Percentiles rank a stretch among this genome's conserved stretches.
These are phyloP conservation scores for Erinaceus europaeus DNA, from an alignment of 2,113 vertebrate species.

Conservation along the genomic window DNA sequence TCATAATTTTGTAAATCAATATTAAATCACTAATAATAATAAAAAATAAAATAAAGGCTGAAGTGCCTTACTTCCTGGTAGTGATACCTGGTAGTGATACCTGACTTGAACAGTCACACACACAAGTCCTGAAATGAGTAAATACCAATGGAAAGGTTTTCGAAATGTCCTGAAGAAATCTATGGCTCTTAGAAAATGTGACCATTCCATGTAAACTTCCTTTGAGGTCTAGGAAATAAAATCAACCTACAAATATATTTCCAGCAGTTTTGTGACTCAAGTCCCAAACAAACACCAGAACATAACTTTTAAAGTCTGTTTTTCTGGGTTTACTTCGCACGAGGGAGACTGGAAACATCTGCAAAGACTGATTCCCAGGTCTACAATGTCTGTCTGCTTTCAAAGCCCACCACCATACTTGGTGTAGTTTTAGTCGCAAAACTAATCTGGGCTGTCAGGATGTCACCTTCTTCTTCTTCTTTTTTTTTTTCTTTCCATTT, in stretches of 20 bases:
- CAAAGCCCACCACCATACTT: slow-evolving; percentile 34
- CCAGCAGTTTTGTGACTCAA: slow-evolving; percentile 31
- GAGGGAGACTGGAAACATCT: neutral
- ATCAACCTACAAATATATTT: slow-evolving; percentile 37
- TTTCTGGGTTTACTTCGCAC: slow-evolving; percentile 27
- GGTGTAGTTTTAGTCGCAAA: neutral
- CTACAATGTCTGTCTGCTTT: slow-evolving; percentile 15
- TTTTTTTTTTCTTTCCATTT: slow-evolving; percentile 61
- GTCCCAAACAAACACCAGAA: slow-evolving; percentile 31
- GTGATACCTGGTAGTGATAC: too few relatives aligned
- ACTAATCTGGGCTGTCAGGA: slow-evolving; percentile 54
- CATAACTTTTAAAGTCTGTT: neutral
- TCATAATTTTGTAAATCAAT: too few relatives aligned
- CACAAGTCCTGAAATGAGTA: slow-evolving; percentile 11
- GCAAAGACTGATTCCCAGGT: slow-evolving; percentile 28
- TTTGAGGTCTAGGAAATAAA: slow-evolving; percentile 45
- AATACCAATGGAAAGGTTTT: neutral
- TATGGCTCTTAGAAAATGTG: slow-evolving; percentile 18
- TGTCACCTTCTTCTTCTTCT: too few relatives aligned
- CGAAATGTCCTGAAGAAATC: neutral
- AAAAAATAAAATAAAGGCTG: too few relatives aligned
- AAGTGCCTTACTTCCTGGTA: neutral
- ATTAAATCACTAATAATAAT: too few relatives aligned
- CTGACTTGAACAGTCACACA: too few relatives aligned
- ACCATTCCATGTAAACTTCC: neutral